Evolutionary conservation across 2,797 vertebrate species (phyloP), one percentile per base, ranked within the genome.

Genomic region (Parauchenoglanis punctatus): DNA sequence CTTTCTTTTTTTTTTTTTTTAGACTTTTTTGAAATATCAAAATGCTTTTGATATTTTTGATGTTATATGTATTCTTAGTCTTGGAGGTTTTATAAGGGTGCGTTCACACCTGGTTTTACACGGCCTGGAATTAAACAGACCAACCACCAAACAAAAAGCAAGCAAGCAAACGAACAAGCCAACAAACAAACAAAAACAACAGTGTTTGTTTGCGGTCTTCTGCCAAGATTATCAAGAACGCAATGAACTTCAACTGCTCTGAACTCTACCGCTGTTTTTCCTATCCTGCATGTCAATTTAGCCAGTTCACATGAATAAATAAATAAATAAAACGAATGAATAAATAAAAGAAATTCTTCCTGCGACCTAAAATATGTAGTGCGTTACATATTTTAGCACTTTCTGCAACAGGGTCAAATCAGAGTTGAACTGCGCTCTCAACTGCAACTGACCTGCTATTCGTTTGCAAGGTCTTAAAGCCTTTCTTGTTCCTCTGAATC

Each of bases 311-410:
- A 49, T 15, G 25, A 49, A 49, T n/a, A 7, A 75, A 75, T 75
- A 75, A 75, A 75, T 75, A 75, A 75, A 73, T 73, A 25, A 73
- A 31, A n/a, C 8, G 13, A 17, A 52, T 52, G 11, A 54, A 54
- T 54, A 77, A 56, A 56, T 54, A 20, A 77, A 31, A 52, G 46
- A 18, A 77, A 77, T 18, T 7, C 15, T 18, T 54, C 15, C 5
- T 76, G 13, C 7, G 13, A 28, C 73, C 46, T 17, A 54, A 77
- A 77, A 17, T 28, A 8, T 76, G 46, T 54, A 52, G 73, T 7
- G 7, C 52, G 75, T 77, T 77, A 77, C 75, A 77, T 77, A 31
- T 77, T 77, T 56, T 18, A 77, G 15, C 75, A 77, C n/a, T 54
- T 54, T 18, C 75, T 28, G 46, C 46, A 28, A 2, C 13, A 17